phyloP scores from a whole-genome alignment of 2,113 vertebrate genomes.

The Etia nguti region DNA sequence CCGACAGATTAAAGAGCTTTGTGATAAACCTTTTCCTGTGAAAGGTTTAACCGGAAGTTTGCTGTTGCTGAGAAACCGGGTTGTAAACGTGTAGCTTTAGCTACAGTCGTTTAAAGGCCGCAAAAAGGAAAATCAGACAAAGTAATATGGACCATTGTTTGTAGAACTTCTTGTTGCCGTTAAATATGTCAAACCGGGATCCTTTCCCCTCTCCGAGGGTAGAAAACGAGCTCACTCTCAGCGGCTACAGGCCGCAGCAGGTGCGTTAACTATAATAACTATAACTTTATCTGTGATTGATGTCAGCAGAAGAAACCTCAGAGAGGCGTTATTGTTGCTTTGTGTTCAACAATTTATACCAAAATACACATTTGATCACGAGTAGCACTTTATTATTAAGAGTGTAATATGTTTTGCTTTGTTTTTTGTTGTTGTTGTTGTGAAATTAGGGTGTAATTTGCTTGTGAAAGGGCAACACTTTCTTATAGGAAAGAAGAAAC shows the following conservation, averaged over 20 bases:
- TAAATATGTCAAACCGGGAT: conserved; percentile 68
- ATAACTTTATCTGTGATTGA: neutral
- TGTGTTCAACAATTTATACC: neutral
- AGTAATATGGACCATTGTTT: neutral
- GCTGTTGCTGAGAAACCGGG: neutral
- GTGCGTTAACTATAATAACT: conserved; percentile 21
- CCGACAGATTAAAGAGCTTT: too few species aligned
- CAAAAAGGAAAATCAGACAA: accelerated
- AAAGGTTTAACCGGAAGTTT: neutral
- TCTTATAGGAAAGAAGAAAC: neutral
- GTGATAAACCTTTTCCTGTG: neutral
- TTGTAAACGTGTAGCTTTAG: neutral
- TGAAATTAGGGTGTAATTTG: neutral
- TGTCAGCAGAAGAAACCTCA: neutral
- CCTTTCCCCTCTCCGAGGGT: conserved; percentile 58
- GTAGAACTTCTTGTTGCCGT: neutral
- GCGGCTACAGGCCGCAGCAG: conserved; percentile 51
- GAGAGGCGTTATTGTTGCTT: neutral
- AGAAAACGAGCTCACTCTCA: conserved; percentile 62
- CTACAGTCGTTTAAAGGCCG: neutral
- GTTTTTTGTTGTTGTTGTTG: neutral
- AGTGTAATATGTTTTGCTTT: neutral
- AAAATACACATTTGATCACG: too few species aligned
- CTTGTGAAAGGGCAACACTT: neutral
- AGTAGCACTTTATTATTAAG: neutral